Base-by-base conservation (phyloP, 2,888 invertebrate species). In the Acronicta aceris region DNA sequence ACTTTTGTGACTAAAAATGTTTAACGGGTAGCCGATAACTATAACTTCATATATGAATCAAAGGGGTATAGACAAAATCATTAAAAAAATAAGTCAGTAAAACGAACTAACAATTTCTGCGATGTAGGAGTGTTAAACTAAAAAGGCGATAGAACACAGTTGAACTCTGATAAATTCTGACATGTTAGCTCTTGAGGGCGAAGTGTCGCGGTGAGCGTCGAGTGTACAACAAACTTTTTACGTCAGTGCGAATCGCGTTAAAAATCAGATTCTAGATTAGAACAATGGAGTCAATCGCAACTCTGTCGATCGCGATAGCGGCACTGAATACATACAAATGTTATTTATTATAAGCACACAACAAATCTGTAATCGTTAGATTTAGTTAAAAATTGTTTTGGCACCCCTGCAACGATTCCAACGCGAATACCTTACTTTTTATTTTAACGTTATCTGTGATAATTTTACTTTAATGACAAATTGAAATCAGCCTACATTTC, bases 391-490 rank as follows among this genome's bases (percentile, higher is more conserved):
- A 78, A 79, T 81, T 81, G 79, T 81, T 84, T 82, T 83, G 79
- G 81, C 83, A 83, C 74, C 76, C 78, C 83, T 72, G 81, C 86
- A 85, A 84, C 79, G 73, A 82, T 83, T 82, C 79, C 83, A 78
- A 82, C 81, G 82, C 79, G 78, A 83, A 80, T 82, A 84, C 82
- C 81, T 84, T 87, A 83, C 79, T 86, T 89, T 33, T 91, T 89
- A 90, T 89, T 91, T 91, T 90, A 89, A 89, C 84, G 84, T 92
- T 92, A 89, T 91, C 93, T 93, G 93, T 93, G 93, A 93, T 93
- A 92, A 89, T 90, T 92, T 88, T 90, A 88, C 85, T 90, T 89
- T 90, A 88, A 88, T 87, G 85, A 84, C 80, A 81, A 85, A 85
- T 86, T 82, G 76, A 82, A 83, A 81, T 84, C 84, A 79, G 76